These are phyloP conservation scores for Ischnus inquisitorius DNA, from an alignment of 2,888 invertebrate species.

Conservation along the genomic window DNA sequence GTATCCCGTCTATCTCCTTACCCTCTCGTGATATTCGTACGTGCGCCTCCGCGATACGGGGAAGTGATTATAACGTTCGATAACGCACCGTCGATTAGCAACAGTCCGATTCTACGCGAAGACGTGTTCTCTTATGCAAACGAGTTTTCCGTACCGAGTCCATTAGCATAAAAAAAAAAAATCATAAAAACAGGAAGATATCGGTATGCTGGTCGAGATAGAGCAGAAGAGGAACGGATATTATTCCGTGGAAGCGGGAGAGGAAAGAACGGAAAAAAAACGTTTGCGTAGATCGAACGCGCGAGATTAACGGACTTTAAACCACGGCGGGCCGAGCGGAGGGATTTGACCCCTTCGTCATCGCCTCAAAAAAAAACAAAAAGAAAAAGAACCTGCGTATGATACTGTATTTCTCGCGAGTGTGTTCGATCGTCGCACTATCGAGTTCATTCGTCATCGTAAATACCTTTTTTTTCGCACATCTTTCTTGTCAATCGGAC, in stretches of 20 bases:
- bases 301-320: conserved; percentile 58
- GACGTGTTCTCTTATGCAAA: conserved; percentile 40
- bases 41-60: conserved; percentile 21
- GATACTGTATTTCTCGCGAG: background rate
- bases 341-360: conserved; percentile 23
- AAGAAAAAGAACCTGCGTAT: background rate
- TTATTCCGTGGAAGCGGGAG: conserved; percentile 7
- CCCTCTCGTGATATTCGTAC: background rate
- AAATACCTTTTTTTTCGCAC: background rate
- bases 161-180: conserved; percentile 22
- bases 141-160: conserved; percentile 37
- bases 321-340: background rate
- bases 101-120: conserved; percentile 11
- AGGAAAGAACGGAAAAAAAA: conserved; percentile 28
- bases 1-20: background rate
- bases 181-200: background rate
- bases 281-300: conserved; percentile 44
- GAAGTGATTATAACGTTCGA: conserved; percentile 51
- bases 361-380: background rate
- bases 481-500: background rate
- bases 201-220: background rate
- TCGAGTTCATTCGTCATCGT: background rate
- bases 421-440: background rate
- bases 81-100: conserved; percentile 38
- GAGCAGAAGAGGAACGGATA: conserved; percentile 6